Percentiles rank a stretch among this genome's conserved stretches.
phyloP scores from a whole-genome alignment of 2,797 vertebrate species.

The Phoebastria nigripes region DNA sequence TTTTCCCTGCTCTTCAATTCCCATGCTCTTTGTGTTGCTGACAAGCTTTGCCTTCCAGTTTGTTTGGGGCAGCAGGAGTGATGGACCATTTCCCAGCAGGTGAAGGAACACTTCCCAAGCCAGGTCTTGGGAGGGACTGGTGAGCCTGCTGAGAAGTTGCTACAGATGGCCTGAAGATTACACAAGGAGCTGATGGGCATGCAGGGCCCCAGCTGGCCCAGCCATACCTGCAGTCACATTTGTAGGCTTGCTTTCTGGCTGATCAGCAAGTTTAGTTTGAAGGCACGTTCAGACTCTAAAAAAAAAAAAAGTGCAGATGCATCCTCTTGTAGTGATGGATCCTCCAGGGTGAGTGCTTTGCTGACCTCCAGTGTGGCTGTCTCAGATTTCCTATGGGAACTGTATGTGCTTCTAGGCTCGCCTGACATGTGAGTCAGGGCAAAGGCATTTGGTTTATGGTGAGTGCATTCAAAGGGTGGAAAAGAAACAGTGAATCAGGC shows the following conservation, averaged over 20 bases:
- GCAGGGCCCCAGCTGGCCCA: background rate
- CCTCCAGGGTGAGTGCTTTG: background rate
- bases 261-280: background rate
- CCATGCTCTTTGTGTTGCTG: background rate
- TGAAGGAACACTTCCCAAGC: background rate
- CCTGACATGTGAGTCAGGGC: background rate
- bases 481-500: background rate
- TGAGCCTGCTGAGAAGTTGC: background rate
- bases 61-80: background rate
- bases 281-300: background rate
- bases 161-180: background rate
- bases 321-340: background rate
- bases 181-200: background rate
- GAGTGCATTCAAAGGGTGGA: background rate
- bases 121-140: background rate
- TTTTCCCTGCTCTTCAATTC: background rate
- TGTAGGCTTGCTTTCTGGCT: background rate
- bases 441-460: background rate
- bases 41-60: background rate
- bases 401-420: background rate
- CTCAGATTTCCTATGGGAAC: background rate
- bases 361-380: background rate
- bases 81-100: background rate
- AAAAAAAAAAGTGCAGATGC: background rate
- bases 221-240: background rate